These are phyloP conservation scores for Gobionotothen gibberifrons DNA, from an alignment of 2,797 vertebrate species.

Conservation along the genomic window DNA sequence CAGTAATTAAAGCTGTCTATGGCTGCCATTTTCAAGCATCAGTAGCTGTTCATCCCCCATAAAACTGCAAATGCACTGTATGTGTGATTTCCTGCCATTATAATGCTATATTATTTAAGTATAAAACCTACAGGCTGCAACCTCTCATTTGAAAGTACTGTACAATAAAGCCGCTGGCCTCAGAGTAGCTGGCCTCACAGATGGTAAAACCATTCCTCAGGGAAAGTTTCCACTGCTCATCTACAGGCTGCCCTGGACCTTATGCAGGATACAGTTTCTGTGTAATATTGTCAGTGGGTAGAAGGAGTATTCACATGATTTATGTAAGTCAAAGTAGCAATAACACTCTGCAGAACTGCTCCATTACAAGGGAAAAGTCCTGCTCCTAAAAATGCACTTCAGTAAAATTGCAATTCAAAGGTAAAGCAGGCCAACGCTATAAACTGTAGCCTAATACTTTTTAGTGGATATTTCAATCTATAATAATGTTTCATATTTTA, in stretches of 20 bases:
- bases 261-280: conserved; percentile 42
- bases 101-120: conserved; percentile 62
- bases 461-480: neutral
- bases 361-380: neutral
- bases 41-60: conserved; percentile 11
- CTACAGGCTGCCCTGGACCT: conserved; percentile 25
- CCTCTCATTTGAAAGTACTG: conserved; percentile 53
- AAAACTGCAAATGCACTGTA: conserved; percentile 43
- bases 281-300: conserved; percentile 37
- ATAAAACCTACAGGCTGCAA: conserved; percentile 46
- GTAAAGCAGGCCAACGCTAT: neutral
- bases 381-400: neutral
- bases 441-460: neutral
- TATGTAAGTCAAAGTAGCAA: conserved; percentile 14
- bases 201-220: conserved; percentile 64
- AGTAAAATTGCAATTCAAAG: too few species aligned
- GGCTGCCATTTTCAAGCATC: conserved; percentile 32
- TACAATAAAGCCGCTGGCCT: conserved; percentile 35
- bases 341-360: neutral
- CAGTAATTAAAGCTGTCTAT: conserved; percentile 54
- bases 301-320: conserved; percentile 34
- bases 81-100: conserved; percentile 63
- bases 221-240: conserved; percentile 62
- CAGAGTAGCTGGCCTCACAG: conserved; percentile 48
- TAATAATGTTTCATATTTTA: neutral